phyloP scores from a whole-genome alignment of 2,113 vertebrate species.

The Tragelaphus strepsiceros region DNA sequence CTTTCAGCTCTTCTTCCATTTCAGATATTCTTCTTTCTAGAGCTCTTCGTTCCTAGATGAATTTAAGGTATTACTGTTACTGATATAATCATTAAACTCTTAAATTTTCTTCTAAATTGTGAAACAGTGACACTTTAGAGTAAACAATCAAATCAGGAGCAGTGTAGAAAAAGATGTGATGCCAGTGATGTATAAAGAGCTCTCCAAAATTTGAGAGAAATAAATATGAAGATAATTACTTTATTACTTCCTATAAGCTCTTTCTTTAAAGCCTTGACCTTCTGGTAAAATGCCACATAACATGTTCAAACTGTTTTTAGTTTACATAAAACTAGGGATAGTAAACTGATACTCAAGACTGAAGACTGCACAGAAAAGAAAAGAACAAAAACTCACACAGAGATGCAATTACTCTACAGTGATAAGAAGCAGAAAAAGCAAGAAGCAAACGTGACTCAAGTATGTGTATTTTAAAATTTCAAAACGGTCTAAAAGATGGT shows the following conservation, averaged over 20 bases:
- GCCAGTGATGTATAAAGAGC: constrained; percentile 77
- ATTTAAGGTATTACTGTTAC: constrained; percentile 68
- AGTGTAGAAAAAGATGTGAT: constrained; percentile 80
- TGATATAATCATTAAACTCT: background rate
- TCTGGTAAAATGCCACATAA: constrained; percentile 39
- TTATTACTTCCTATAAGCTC: constrained; percentile 36
- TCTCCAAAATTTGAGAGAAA: constrained; percentile 56
- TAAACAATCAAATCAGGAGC: constrained; percentile 79
- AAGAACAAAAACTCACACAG: constrained; percentile 68
- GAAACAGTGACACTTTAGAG: constrained; percentile 76
- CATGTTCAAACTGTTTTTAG: constrained; percentile 29
- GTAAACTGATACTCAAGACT: constrained; percentile 47
- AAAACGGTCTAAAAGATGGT: constrained; percentile 46
- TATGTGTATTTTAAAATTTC: constrained; percentile 39
- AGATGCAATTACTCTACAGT: constrained; percentile 65
- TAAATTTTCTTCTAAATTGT: constrained; percentile 64
- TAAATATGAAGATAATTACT: constrained; percentile 7
- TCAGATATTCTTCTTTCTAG: constrained; percentile 99
- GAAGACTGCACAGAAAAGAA: constrained; percentile 57
- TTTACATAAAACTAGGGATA: constrained; percentile 25
- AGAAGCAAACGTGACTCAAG: constrained; percentile 63
- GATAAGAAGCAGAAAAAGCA: constrained; percentile 70
- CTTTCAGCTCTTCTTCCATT: constrained; percentile 99
- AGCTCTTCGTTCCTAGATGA: constrained; percentile 95
- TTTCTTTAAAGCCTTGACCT: constrained; percentile 62